Evolutionary conservation across 2,113 vertebrate genomes (phyloP), one percentile per base, ranked within the genome.

Genomic region (Chaetodon trifascialis): DNA sequence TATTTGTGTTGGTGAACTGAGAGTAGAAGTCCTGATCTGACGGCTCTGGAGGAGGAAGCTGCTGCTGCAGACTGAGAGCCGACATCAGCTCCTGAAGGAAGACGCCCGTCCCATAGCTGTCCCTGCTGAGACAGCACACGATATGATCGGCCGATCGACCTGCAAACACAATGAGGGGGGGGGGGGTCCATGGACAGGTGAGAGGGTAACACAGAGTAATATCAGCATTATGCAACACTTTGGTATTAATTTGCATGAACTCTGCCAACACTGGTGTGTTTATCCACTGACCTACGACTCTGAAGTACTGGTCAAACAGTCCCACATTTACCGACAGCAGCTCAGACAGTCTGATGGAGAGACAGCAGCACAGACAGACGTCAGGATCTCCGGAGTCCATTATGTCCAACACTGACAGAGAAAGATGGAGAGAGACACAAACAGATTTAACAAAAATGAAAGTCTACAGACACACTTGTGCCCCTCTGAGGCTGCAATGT

Each of bases 11-110:
- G 63, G 97, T 97, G 90, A 99, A 99, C 92, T 99, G 97, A 0
- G 97, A 97, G 92, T 99, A 99, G 92, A 99, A 99, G 88, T 99
- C 98, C 80, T 96, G 97, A 58, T 99, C 98, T 0, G 95, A 94
- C 15, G 97, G 97, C 73, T 99, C 97, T 23, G 98, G 97, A 0
- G 97, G 96, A 34, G 97, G 97, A 0, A 96, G 95, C 51, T 97
- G 96, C 73, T 96, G 96, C 86, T 97, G 95, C 7, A 97, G 87
- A 44, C 98, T 97, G 12, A 99, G 94, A 56, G 95, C 97, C 0
- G 95, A 95, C 98, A 99, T 99, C n/a, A 99, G 95, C 89, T 98
- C 96, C 94, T 99, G 97, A 4, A 99, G 95, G 89, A 99, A 99
- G 73, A 95, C 86, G 9, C 98, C 95, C 0, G 98, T 99, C 75